Evolutionary conservation across 2,888 invertebrate genomes (phyloP), one percentile per base, ranked within the genome.

Genomic region (Antheraea assamensis): DNA sequence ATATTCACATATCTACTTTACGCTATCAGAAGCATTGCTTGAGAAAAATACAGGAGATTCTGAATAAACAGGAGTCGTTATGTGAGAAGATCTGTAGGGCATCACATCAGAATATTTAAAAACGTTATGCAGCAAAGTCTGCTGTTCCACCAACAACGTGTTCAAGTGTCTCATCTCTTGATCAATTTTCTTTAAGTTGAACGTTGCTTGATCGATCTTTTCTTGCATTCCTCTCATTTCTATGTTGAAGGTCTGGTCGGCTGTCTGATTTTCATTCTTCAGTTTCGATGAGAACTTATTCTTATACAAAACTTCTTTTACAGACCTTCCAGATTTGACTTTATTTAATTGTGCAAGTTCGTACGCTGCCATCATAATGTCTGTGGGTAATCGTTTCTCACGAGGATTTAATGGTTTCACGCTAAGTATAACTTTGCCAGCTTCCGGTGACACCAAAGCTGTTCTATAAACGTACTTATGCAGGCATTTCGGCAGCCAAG

Each of bases 331-430:
- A 66, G 96, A 95, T 75, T 96, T 96, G 74, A 96, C 92, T 87
- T 97, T 97, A 64, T 97, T 95, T 75, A 96, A 92, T 80, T 97
- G 97, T 0, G 97, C 97, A 73, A 97, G 95, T 82, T 97, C 97
- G 80, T 97, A 97, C 0, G 97, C 98, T 1, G 97, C 96, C 93
- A 96, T 96, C 86, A 98, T 95, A 74, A 98, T 97, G 74, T 97
- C 97, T 30, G 96, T 96, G 0, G 98, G 98, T 64, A 98, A 90
- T 73, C 98, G 95, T 81, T 97, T 97, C 83, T 98, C 98, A 47
- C 97, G 95, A 0, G 97, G 97, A 91, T 98, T 98, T 68, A 98
- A 89, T 0, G 98, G 98, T 85, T 97, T 97, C 0, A 98, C 98
- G 79, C 97, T 97, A 31, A 98, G 87, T 42, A 98, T 97, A 0